phyloP scores from a whole-genome alignment of 2,797 vertebrate species.

The Schizopygopsis pylzovi region DNA sequence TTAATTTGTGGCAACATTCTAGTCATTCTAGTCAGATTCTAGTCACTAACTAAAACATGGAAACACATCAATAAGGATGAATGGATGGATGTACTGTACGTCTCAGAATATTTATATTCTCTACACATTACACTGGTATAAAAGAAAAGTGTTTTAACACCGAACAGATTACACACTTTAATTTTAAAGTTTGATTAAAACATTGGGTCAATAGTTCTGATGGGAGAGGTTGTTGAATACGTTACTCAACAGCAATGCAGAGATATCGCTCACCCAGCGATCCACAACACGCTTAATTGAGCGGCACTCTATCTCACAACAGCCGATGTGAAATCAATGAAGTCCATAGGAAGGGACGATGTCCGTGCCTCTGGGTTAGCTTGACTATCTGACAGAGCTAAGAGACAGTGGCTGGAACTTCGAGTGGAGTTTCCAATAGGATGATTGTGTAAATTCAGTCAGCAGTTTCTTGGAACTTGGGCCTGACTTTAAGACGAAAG shows the following conservation, averaged over 20 bases:
- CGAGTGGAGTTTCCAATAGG: background rate
- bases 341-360: slow-evolving; percentile 45
- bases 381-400: slow-evolving; percentile 14
- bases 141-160: background rate
- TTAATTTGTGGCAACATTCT: too few relatives aligned
- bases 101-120: background rate
- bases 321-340: slow-evolving; percentile 72
- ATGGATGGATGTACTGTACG: background rate
- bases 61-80: background rate
- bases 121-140: background rate
- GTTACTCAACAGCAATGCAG: slow-evolving; percentile 71
- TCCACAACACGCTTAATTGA: slow-evolving; percentile 72
- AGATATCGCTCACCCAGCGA: slow-evolving; percentile 65
- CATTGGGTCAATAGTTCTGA: slow-evolving; percentile 64
- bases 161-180: background rate
- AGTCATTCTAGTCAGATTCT: too few relatives aligned
- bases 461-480: background rate
- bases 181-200: slow-evolving; percentile 66
- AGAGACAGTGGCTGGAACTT: background rate
- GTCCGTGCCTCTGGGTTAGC: background rate
- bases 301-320: slow-evolving; percentile 65
- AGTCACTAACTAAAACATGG: background rate
- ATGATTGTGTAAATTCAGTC: background rate
- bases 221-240: slow-evolving; percentile 58
- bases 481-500: background rate